Evolutionary conservation across 1,140 invertebrate species (phyloP).

Genomic region (Cardiocondyla obscurior): DNA sequence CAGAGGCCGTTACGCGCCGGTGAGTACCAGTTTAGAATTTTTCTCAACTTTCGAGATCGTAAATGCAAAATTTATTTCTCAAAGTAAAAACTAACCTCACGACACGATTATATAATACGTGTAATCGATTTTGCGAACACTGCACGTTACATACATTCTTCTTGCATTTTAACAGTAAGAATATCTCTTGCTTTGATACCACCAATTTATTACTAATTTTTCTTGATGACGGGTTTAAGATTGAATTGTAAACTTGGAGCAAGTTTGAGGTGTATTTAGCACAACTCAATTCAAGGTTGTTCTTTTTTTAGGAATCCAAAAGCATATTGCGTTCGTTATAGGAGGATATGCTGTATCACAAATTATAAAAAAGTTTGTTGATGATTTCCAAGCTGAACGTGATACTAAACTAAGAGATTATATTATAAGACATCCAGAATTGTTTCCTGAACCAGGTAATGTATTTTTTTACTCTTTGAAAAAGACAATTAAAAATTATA

Average conservation of each 20-base stretch:
- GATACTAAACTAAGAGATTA: conserved; percentile 89
- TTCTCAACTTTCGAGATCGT: not conserved
- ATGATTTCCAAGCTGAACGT: conserved; percentile 84
- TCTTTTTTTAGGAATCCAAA: conserved; percentile 85
- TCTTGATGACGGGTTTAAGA: not conserved
- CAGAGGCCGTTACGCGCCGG: conserved; percentile 44
- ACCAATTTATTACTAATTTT: not conserved
- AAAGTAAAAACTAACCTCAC: not conserved
- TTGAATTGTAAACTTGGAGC: not conserved
- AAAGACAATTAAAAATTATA: conserved; percentile 16
- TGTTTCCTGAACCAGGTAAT: conserved; percentile 87
- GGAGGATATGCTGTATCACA: conserved; percentile 70
- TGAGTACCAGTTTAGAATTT: conserved; percentile 36
- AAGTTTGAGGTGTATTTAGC: not conserved
- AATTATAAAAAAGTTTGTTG: conserved; percentile 77
- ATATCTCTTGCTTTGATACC: not conserved
- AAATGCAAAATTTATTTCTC: not conserved
- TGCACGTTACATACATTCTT: too few relatives aligned
- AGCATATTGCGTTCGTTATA: conserved; percentile 78
- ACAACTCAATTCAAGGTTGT: not conserved
- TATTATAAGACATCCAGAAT: conserved; percentile 88
- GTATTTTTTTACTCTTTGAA: not conserved
- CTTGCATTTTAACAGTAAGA: not conserved
- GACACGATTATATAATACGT: not conserved
- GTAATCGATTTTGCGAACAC: not conserved